These are phyloP conservation scores for Drepanosiphum platanoidis DNA, from an alignment of 2,888 invertebrate genomes.

Conservation along the genomic window DNA sequence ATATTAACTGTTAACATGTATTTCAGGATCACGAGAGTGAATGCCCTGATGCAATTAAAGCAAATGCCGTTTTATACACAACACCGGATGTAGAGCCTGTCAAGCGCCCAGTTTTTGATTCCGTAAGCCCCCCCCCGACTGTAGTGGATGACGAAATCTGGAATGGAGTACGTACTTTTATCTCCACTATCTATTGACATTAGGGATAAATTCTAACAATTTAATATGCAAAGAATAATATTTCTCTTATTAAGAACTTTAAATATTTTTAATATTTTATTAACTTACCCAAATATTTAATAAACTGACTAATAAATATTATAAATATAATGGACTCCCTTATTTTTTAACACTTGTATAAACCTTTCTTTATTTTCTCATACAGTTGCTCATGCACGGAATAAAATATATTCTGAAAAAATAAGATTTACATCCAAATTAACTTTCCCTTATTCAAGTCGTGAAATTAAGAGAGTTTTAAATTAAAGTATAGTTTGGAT, in stretches of 20 bases:
- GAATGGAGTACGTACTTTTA: conserved; percentile 15
- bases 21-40: conserved; percentile 6
- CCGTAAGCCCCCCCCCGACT: neutral
- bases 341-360: no score
- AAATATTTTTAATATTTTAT: neutral
- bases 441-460: no score
- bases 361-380: no score
- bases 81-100: neutral
- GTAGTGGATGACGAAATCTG: neutral
- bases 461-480: no score
- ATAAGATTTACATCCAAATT: no score
- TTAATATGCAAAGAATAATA: no score
- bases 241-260: neutral
- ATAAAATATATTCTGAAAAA: no score
- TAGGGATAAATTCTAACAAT: no score
- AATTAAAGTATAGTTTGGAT: no score
- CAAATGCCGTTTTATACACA: neutral
- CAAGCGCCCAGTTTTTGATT: neutral
- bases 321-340: neutral
- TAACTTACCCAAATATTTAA: neutral
- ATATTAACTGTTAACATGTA: neutral
- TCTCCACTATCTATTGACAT: neutral
- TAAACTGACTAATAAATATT: neutral
- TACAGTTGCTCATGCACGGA: no score
- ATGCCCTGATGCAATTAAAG: neutral